A percentile compares a stretch with the other conserved stretches of the same genome.
Conservation (phyloP, 2,888 invertebrate species). For the Agapetus fuscipes region DNA sequence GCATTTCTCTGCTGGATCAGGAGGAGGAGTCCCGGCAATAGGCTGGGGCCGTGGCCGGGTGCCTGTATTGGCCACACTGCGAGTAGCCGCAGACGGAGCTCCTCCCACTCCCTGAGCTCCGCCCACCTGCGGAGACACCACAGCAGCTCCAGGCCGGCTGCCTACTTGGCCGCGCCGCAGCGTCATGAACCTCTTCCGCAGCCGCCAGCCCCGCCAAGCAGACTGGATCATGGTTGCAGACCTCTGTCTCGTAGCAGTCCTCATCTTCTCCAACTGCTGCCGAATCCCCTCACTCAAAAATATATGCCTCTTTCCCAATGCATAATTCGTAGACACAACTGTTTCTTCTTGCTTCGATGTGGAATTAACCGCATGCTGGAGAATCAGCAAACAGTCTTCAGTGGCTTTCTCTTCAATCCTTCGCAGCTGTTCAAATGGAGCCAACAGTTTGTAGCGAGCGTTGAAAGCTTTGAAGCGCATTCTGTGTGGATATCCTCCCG, state of each 20-base stretch:
- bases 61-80: slow-evolving; percentile 30
- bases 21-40: slow-evolving; percentile 83
- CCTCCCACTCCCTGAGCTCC: slow-evolving; percentile 21
- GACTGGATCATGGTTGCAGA: slow-evolving; percentile 80
- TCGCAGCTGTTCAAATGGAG: slow-evolving; percentile 61
- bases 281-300: slow-evolving; percentile 90
- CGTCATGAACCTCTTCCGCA: slow-evolving; percentile 56
- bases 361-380: slow-evolving; percentile 46
- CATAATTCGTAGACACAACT: slow-evolving; percentile 67
- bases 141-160: slow-evolving; percentile 6
- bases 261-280: slow-evolving; percentile 77
- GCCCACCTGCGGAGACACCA: slow-evolving; percentile 13
- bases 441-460: slow-evolving; percentile 73
- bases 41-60: slow-evolving; percentile 81
- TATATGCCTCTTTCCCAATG: slow-evolving; percentile 85
- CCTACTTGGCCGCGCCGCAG: slow-evolving; percentile 30
- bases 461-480: slow-evolving; percentile 92
- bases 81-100: slow-evolving; percentile 20
- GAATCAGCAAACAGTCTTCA: slow-evolving; percentile 66
- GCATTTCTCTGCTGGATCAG: slow-evolving; percentile 75
- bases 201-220: slow-evolving; percentile 74
- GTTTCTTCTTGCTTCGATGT: slow-evolving; percentile 31
- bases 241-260: slow-evolving; percentile 64
- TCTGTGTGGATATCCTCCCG: slow-evolving; percentile 87
- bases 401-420: slow-evolving; percentile 61